Evolutionary conservation across 1,140 invertebrate genomes (phyloP).

Genomic region (Temnothorax nylanderi): DNA sequence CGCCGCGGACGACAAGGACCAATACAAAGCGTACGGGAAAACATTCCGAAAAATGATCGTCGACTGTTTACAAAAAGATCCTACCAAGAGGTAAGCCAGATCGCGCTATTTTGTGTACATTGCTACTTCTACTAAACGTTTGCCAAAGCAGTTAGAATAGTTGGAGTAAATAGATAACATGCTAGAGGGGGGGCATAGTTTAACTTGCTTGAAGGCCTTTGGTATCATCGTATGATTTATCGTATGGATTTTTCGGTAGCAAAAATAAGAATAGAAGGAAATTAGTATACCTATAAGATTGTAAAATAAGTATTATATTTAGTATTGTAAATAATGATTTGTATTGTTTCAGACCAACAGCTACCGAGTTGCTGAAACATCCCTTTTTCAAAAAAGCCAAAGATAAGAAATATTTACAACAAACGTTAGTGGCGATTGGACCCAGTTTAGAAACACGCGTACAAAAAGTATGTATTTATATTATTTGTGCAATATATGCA

Average conservation of each 20-base stretch:
- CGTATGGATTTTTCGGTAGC: neutral
- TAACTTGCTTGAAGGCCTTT: neutral
- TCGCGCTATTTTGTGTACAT: neutral
- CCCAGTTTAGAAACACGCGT: slow-evolving; percentile 95
- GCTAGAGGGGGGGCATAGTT: neutral
- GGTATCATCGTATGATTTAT: neutral
- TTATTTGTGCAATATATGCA: neutral
- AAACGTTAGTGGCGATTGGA: slow-evolving; percentile 94
- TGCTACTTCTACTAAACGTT: neutral
- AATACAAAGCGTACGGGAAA: slow-evolving; percentile 99
- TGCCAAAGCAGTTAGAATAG: neutral
- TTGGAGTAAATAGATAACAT: neutral
- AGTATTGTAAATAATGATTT: slow-evolving; percentile 6
- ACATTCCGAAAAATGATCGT: slow-evolving; percentile 98
- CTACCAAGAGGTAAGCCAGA: slow-evolving; percentile 90
- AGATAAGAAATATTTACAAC: slow-evolving; percentile 97
- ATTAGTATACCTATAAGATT: slow-evolving; percentile 6
- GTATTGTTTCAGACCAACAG: slow-evolving; percentile 90
- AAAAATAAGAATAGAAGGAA: neutral
- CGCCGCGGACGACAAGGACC: slow-evolving; percentile 97
- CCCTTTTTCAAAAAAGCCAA: slow-evolving; percentile 99
- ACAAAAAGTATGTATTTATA: slow-evolving; percentile 90
- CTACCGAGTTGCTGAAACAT: slow-evolving; percentile 98
- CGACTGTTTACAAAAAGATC: slow-evolving; percentile 98
- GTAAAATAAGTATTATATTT: neutral